Percentiles rank a stretch among this genome's conserved stretches.
These are phyloP conservation scores for Phyllotreta cruciferae DNA, from an alignment of 2,888 invertebrate genomes.

Conservation along the genomic window DNA sequence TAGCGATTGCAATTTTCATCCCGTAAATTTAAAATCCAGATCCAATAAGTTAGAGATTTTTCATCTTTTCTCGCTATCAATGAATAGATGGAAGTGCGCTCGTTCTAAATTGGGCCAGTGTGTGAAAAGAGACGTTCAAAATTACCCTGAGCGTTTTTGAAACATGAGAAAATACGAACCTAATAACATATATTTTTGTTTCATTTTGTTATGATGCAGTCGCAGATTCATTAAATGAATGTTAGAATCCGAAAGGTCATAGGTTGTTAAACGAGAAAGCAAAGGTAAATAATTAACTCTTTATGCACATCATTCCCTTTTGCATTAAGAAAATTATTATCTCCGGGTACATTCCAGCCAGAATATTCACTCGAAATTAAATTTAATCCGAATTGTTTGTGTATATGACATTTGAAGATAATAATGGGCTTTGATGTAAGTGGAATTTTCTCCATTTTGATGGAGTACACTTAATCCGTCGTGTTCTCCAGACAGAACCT, in stretches of 20 bases:
- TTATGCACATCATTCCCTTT: conserved; percentile 1
- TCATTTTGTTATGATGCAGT: too few species aligned
- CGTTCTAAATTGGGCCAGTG: conserved; percentile 10
- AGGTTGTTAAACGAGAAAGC: too few species aligned
- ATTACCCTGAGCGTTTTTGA: conserved; percentile 7
- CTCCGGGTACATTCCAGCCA: not conserved
- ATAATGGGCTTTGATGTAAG: conserved; percentile 4
- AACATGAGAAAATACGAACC: not conserved
- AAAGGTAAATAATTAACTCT: too few species aligned
- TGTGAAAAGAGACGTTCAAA: not conserved
- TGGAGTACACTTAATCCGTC: too few species aligned
- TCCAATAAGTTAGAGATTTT: conserved; percentile 10
- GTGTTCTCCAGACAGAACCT: too few species aligned
- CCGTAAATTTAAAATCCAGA: conserved; percentile 2
- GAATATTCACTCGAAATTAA: conserved; percentile 1
- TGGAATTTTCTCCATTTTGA: not conserved
- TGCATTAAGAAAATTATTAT: not conserved
- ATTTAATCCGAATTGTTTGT: conserved; percentile 14
- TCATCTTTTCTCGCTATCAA: not conserved
- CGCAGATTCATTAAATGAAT: too few species aligned
- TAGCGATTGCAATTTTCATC: conserved; percentile 6
- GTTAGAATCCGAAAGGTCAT: too few species aligned
- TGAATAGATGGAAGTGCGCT: conserved; percentile 9
- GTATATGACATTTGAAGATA: conserved; percentile 12
- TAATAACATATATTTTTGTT: not conserved